Base-by-base conservation (phyloP, 2,888 invertebrate genomes). In the Phaonia tiefii region DNA sequence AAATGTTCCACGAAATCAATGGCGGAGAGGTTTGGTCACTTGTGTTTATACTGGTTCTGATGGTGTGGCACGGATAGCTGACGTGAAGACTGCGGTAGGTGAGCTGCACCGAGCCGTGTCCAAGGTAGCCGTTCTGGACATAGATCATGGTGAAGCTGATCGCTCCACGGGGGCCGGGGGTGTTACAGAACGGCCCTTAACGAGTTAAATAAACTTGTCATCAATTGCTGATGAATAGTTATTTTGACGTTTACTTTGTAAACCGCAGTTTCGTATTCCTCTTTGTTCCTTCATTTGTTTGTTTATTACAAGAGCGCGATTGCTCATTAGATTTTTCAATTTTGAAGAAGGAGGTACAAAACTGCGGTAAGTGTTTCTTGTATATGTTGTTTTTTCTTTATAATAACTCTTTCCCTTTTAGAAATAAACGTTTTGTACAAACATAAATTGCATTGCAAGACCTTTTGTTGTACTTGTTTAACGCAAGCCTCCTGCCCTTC, bases 131-230 rank as follows among this genome's bases (percentile, higher is more conserved):
- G 87, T 88, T 88, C 89, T 90, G 89, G 89, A 84, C 8, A n/a
- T 91, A 90, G 91, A 91, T 91, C 2, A 20, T 72, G 49, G 75
- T 81, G n/a, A n/a, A n/a, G n/a, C n/a, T n/a, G n/a, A n/a, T n/a
- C n/a, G n/a, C n/a, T n/a, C n/a, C n/a, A n/a, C n/a, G n/a, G n/a
- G n/a, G n/a, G n/a, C n/a, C n/a, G n/a, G n/a, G n/a, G n/a, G n/a
- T n/a, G n/a, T n/a, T n/a, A n/a, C n/a, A n/a, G n/a, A n/a, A n/a
- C n/a, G n/a, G n/a, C n/a, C n/a, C n/a, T n/a, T n/a, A n/a, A n/a
- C n/a, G n/a, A n/a, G n/a, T n/a, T n/a, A n/a, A n/a, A n/a, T n/a
- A n/a, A n/a, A n/a, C n/a, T n/a, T n/a, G n/a, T n/a, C n/a, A n/a
- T n/a, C n/a, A n/a, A n/a, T n/a, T n/a, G n/a, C n/a, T n/a, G n/a